Conservation (phyloP, 1,140 invertebrate species). For the Conus betulinus region DNA sequence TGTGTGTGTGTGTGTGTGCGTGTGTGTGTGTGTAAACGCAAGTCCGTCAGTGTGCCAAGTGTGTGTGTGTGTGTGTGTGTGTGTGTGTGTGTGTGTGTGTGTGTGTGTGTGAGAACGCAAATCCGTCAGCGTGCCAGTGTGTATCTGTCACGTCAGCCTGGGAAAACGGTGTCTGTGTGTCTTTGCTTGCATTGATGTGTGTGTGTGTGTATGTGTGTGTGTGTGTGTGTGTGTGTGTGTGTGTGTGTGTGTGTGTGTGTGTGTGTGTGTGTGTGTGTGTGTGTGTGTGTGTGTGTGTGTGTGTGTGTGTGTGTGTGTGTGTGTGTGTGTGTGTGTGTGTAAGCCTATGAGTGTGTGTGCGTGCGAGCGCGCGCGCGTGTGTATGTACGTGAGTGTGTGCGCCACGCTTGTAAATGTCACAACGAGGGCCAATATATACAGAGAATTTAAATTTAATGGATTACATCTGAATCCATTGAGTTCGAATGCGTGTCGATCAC, state of each 20-base stretch:
- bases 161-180: background rate
- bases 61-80: background rate
- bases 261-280: conserved; percentile 18
- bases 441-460: background rate
- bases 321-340: background rate
- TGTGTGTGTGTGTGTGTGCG: no score
- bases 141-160: background rate
- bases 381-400: no score
- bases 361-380: no score
- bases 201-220: conserved; percentile 6
- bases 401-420: no score
- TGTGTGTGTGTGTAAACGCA: background rate
- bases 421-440: background rate
- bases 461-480: background rate
- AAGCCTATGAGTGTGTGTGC: no score
- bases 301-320: background rate
- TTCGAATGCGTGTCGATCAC: no score
- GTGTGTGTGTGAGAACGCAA: background rate
- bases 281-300: background rate
- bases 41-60: background rate
- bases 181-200: background rate
- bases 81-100: background rate
- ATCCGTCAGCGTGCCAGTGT: background rate
- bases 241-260: background rate
- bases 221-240: conserved; percentile 18